Conservation (phyloP, 2,113 vertebrate genomes). For the Athene noctua region DNA sequence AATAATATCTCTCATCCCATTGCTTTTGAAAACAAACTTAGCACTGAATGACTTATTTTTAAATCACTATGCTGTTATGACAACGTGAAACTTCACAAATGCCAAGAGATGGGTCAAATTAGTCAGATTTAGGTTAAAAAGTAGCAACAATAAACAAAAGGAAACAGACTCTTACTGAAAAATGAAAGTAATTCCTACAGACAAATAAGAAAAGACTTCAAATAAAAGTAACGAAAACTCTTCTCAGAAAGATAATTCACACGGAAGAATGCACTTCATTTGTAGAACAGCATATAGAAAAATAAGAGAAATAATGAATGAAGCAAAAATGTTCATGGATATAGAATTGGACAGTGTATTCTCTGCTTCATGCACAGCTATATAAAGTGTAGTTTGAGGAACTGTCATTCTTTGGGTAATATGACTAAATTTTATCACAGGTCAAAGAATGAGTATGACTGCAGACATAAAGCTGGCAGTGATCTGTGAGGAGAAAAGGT, state of each 20-base stretch:
- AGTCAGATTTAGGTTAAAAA: background rate
- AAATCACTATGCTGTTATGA: background rate
- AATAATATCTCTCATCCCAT: background rate
- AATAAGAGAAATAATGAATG: background rate
- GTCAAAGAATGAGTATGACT: background rate
- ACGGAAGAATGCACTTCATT: background rate
- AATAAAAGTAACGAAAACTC: background rate
- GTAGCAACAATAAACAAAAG: background rate
- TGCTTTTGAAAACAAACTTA: background rate
- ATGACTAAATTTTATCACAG: constrained; percentile 14
- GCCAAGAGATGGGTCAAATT: background rate
- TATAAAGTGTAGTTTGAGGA: constrained; percentile 3
- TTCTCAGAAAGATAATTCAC: background rate
- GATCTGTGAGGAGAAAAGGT: background rate
- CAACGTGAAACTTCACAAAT: background rate
- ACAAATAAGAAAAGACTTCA: background rate
- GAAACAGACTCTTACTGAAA: background rate
- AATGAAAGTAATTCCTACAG: background rate
- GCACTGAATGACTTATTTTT: background rate
- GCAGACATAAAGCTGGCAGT: background rate
- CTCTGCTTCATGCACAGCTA: background rate
- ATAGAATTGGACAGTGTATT: background rate
- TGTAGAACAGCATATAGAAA: background rate
- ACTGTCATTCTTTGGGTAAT: background rate
- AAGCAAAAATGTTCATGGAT: background rate